Base-by-base conservation (phyloP, 2,797 vertebrate genomes). In the Agapornis canus region DNA sequence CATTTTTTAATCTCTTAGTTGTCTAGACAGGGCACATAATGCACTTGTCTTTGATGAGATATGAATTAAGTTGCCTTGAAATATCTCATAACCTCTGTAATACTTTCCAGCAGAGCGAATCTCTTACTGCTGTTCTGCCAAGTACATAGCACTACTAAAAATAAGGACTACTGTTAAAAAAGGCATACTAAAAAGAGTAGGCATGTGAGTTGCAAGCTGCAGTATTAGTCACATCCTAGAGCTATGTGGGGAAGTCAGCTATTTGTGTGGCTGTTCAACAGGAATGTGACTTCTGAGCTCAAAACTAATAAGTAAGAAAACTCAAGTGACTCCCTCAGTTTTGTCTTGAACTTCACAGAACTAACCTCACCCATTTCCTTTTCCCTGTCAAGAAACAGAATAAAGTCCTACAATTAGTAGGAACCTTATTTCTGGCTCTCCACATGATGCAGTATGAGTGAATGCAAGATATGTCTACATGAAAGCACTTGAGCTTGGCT, bases 11-110 rank as follows among this genome's bases (percentile, higher is more conserved):
- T 90, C 75, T 79, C 84, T 69, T 40, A n/a, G 45, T 63, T 94
- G 88, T 95, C 84, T 87, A 96, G 92, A 95, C 86, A 90, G 59
- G 47, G 27, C 48, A 86, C n/a, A 83, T 52, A 68, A 79, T 45
- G 40, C 48, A 82, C 68, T 91, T 64, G 42, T 61, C 48, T 84
- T 90, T 65, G 94, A 88, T 84, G 75, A 94, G 70, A 95, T 86
- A 89, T 5, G 47, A 90, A 92, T 83, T 86, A 47, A 89, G 72
- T 77, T 88, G 82, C 48, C 73, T 82, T 71, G 49, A 65, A 91
- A 91, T 79, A 90, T 42, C 81, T 90, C 60, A 79, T 82, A 95
- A 70, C 31, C 59, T 59, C 72, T 75, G 57, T 80, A 93, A 96
- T 85, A 90, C 25, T 96, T 94, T 94, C 86, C 94, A 94, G 79